phyloP scores from a whole-genome alignment of 2,113 vertebrate genomes.

The Mixornis gularis region DNA sequence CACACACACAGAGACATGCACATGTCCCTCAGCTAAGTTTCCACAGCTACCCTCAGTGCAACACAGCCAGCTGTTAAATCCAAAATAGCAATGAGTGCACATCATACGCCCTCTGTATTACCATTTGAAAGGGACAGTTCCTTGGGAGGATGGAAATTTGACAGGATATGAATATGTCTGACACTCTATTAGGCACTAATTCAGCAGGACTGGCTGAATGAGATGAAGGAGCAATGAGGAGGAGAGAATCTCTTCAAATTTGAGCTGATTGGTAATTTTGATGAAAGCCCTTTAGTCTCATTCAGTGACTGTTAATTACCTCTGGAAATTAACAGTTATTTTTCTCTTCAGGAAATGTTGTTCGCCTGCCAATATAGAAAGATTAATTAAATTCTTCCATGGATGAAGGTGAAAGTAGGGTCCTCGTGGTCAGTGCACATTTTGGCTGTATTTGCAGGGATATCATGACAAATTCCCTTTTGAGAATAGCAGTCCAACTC shows the following conservation, averaged over 20 bases:
- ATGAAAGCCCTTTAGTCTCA: constrained; percentile 58
- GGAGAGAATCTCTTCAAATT: constrained; percentile 61
- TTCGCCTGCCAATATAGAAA: constrained; percentile 19
- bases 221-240: constrained; percentile 60
- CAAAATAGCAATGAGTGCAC: constrained; percentile 20
- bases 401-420: constrained; percentile 18
- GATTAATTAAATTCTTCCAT: constrained; percentile 45
- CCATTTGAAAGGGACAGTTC: constrained; percentile 63
- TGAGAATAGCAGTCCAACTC: neutral
- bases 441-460: neutral
- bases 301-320: constrained; percentile 56
- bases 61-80: constrained; percentile 54
- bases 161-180: constrained; percentile 67
- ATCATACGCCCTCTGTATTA: constrained; percentile 55
- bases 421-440: neutral
- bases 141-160: constrained; percentile 55
- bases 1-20: neutral
- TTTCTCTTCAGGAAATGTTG: constrained; percentile 58
- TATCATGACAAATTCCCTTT: neutral
- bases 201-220: constrained; percentile 53
- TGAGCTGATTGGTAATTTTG: constrained; percentile 60
- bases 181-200: constrained; percentile 61
- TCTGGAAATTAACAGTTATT: constrained; percentile 58
- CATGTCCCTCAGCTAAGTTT: neutral
- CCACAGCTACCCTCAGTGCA: constrained; percentile 1